Evolutionary conservation across 1,140 invertebrate species (phyloP).

Genomic region (Ditylenchus dipsaci): DNA sequence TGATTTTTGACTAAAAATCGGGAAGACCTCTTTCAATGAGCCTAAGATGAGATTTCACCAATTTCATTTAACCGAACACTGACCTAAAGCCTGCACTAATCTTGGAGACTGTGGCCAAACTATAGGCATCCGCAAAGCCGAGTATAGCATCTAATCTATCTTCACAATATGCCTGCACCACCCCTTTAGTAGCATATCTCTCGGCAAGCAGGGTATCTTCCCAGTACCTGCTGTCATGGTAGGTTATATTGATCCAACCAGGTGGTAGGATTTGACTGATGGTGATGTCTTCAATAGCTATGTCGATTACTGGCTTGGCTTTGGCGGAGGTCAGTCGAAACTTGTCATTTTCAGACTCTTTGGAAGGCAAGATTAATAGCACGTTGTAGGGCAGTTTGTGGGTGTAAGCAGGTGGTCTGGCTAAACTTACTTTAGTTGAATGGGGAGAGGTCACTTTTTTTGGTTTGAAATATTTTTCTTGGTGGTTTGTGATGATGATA

Average conservation of each 20-base stretch:
- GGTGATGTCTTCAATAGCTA: slow-evolving; percentile 53
- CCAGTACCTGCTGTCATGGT: slow-evolving; percentile 49
- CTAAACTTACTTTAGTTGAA: no score
- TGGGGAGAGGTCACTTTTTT: no score
- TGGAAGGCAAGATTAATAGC: slow-evolving; percentile 44
- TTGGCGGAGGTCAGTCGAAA: slow-evolving; percentile 53
- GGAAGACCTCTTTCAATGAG: no score
- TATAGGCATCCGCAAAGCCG: slow-evolving; percentile 84
- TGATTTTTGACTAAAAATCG: no score
- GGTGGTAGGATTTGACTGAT: slow-evolving; percentile 34
- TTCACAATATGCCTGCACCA: slow-evolving; percentile 47
- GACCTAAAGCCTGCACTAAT: slow-evolving; percentile 75
- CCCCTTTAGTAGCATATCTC: slow-evolving; percentile 14
- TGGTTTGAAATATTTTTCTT: no score
- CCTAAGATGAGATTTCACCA: no score
- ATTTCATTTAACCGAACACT: no score
- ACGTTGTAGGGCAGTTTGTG: slow-evolving; percentile 48
- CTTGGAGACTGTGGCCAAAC: slow-evolving; percentile 78
- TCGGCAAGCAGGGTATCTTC: slow-evolving; percentile 52
- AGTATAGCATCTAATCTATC: slow-evolving; percentile 60
- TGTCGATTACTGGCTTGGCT: slow-evolving; percentile 54
- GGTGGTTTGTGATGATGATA: no score
- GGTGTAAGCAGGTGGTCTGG: neutral
- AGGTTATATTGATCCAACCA: slow-evolving; percentile 49
- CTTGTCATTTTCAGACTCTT: slow-evolving; percentile 53